Evolutionary conservation across 2,888 invertebrate species (phyloP).

Genomic region (Caradrina kadenii): DNA sequence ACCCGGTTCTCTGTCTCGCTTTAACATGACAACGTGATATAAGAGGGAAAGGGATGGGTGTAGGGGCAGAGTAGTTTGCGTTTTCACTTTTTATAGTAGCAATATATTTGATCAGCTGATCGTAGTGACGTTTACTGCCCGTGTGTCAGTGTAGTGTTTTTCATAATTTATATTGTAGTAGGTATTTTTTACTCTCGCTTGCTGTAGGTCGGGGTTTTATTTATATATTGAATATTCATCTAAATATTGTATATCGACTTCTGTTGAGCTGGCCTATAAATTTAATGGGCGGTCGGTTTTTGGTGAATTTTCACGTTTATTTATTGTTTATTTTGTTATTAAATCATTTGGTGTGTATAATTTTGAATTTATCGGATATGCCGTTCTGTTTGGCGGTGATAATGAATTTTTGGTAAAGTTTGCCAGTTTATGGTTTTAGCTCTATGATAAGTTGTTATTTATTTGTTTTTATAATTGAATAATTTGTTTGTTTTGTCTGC

Average conservation of each 20-base stretch:
- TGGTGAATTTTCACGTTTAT: constrained; percentile 69
- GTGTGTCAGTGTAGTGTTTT: constrained; percentile 86
- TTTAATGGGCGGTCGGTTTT: constrained; percentile 68
- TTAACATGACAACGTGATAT: constrained; percentile 28
- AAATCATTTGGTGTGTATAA: constrained; percentile 62
- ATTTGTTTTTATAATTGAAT: constrained; percentile 21
- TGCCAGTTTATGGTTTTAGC: constrained; percentile 40
- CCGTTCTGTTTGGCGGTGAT: constrained; percentile 58
- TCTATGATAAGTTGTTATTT: constrained; percentile 40
- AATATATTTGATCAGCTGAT: constrained; percentile 91
- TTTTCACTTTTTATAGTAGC: constrained; percentile 91
- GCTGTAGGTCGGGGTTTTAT: constrained; percentile 87
- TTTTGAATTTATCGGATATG: constrained; percentile 62
- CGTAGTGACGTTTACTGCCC: constrained; percentile 89
- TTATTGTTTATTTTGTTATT: constrained; percentile 71
- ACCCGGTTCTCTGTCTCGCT: constrained; percentile 72
- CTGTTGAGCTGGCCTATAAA: constrained; percentile 67
- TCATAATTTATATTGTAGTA: constrained; percentile 89
- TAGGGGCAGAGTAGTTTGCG: constrained; percentile 85
- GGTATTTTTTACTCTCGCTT: constrained; percentile 82
- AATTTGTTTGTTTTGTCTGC: neutral
- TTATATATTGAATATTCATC: constrained; percentile 86
- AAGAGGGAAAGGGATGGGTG: constrained; percentile 75
- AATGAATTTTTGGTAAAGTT: constrained; percentile 50
- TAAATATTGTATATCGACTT: constrained; percentile 70